These are phyloP conservation scores for Phyllopteryx taeniolatus DNA, from an alignment of 2,113 vertebrate species.

Conservation along the genomic window DNA sequence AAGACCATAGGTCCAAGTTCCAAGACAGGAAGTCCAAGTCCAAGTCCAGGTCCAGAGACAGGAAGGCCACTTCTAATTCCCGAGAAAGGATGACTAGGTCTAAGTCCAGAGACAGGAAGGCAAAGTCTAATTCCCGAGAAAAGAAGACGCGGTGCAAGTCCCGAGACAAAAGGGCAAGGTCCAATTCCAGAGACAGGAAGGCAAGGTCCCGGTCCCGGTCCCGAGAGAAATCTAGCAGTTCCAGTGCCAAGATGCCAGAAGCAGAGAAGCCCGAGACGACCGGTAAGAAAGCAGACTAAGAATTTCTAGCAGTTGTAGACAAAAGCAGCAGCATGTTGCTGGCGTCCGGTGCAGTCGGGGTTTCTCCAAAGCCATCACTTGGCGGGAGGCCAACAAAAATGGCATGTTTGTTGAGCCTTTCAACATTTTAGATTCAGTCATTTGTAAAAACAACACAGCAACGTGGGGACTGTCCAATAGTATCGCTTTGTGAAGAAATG, in stretches of 20 bases:
- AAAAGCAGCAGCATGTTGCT: not conserved
- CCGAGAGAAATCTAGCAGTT: not conserved
- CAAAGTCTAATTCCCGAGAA: not conserved
- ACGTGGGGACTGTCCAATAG: too few species aligned
- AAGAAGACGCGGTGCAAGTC: not conserved
- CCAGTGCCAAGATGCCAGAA: not conserved
- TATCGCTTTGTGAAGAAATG: too few species aligned
- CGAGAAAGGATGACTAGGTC: not conserved
- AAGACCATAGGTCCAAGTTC: not conserved
- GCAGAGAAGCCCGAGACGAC: not conserved
- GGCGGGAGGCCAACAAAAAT: too few species aligned
- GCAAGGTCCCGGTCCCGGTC: not conserved
- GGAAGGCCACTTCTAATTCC: not conserved
- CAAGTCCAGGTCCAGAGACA: not conserved
- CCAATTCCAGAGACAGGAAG: not conserved
- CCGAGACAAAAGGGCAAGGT: not conserved
- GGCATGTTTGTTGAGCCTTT: too few species aligned
- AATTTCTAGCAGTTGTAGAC: not conserved
- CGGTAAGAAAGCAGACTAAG: conserved; percentile 26
- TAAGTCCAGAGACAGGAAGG: not conserved
- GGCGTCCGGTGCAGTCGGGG: too few species aligned
- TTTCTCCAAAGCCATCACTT: too few species aligned
- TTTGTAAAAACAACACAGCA: too few species aligned
- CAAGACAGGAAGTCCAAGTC: not conserved
- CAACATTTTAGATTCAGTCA: too few species aligned